A percentile compares a stretch with the other conserved stretches of the same genome.
phyloP scores from a whole-genome alignment of 2,888 invertebrate genomes.

The Eilema griseolum region DNA sequence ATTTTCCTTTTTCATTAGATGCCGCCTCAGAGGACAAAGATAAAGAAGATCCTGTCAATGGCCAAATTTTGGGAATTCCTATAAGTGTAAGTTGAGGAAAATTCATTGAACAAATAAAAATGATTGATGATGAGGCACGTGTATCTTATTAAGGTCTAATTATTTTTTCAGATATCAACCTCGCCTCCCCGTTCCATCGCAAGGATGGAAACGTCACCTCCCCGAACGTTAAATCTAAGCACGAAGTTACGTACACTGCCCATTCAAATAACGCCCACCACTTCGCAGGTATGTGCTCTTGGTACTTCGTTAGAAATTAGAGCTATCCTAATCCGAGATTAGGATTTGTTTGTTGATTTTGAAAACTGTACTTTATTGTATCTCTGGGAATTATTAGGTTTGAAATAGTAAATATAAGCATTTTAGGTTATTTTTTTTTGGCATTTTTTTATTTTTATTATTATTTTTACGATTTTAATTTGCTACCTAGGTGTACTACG shows the following conservation, averaged over 20 bases:
- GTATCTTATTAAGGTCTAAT: slow-evolving; percentile 4
- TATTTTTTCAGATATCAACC: slow-evolving; percentile 71
- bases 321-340: slow-evolving; percentile 77
- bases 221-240: slow-evolving; percentile 77
- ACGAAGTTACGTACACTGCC: slow-evolving; percentile 81
- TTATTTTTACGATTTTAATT: too few relatives aligned
- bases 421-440: too few relatives aligned
- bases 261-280: slow-evolving; percentile 80
- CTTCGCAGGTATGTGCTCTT: slow-evolving; percentile 82
- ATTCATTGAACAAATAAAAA: not conserved
- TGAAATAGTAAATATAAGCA: too few relatives aligned
- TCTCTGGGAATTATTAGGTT: not conserved
- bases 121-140: not conserved
- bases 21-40: slow-evolving; percentile 72
- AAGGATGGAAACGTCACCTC: slow-evolving; percentile 71
- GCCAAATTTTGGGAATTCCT: slow-evolving; percentile 80
- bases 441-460: too few relatives aligned
- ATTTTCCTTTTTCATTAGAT: slow-evolving; percentile 62
- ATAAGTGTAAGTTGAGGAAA: slow-evolving; percentile 74
- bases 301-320: slow-evolving; percentile 77
- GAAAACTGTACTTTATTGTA: not conserved
- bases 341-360: slow-evolving; percentile 40
- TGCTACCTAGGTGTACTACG: too few relatives aligned
- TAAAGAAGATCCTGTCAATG: slow-evolving; percentile 73
- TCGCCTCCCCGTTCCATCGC: slow-evolving; percentile 70